A percentile compares a stretch with the other conserved stretches of the same genome.
Evolutionary conservation across 2,113 vertebrate species (phyloP).

Genomic region (Percopsis transmontana): DNA sequence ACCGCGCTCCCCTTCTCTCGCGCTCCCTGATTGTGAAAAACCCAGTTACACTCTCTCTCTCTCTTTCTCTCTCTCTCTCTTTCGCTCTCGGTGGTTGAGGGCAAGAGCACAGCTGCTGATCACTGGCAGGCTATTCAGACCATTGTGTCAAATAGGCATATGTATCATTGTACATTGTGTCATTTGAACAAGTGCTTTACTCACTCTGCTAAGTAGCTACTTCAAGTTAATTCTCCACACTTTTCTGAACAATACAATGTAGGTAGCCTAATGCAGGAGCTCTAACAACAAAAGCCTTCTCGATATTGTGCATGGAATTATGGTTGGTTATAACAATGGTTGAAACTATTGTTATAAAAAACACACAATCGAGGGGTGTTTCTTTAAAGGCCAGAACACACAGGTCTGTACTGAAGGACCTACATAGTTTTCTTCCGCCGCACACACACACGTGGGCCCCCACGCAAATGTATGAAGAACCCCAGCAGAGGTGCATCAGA

Average conservation of each 20-base stretch:
- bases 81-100: slow-evolving; percentile 1
- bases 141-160: background rate
- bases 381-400: too few species aligned
- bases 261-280: too few species aligned
- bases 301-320: too few species aligned
- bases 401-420: too few species aligned
- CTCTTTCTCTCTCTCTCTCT: background rate
- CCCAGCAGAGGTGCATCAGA: background rate
- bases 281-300: too few species aligned
- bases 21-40: background rate
- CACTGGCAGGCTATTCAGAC: background rate
- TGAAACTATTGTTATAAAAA: too few species aligned
- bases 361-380: too few species aligned
- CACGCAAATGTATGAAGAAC: background rate
- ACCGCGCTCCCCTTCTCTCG: background rate
- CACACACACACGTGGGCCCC: too few species aligned
- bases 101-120: slow-evolving; percentile 14
- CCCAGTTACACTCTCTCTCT: background rate
- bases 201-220: background rate
- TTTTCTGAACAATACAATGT: too few species aligned
- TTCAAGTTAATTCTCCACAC: background rate
- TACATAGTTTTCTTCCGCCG: too few species aligned
- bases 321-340: too few species aligned
- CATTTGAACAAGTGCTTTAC: background rate
- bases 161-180: background rate